A percentile compares a stretch with the other conserved stretches of the same genome.
Conservation (phyloP, 2,113 vertebrate genomes). For the Sakesphorus luctuosus region DNA sequence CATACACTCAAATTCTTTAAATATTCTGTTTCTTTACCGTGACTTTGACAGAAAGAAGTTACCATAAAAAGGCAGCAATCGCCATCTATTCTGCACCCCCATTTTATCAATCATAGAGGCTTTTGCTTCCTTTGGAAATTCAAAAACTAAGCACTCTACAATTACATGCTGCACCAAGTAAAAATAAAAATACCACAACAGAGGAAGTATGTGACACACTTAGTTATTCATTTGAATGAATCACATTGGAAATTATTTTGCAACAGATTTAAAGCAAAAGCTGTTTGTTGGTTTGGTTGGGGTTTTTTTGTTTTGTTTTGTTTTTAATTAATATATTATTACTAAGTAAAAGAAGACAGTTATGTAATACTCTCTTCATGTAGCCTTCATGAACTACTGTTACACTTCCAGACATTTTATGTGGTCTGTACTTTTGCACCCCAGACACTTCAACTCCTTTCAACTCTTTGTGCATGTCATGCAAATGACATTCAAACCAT, state of each 20-base stretch:
- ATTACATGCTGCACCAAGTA: background rate
- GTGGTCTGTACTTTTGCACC: background rate
- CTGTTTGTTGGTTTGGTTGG: background rate
- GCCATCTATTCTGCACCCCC: background rate
- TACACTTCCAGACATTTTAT: background rate
- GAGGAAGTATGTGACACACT: background rate
- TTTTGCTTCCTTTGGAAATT: constrained; percentile 16
- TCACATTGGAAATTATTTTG: background rate
- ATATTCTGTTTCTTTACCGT: background rate
- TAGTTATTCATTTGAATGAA: background rate
- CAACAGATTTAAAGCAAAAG: constrained; percentile 6
- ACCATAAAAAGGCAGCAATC: background rate
- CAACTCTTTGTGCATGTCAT: background rate
- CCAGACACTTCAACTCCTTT: background rate
- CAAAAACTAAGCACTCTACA: background rate
- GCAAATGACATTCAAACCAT: background rate
- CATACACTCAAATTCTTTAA: background rate
- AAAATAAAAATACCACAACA: constrained; percentile 20
- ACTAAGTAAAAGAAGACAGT: background rate
- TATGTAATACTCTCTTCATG: background rate
- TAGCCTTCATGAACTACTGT: background rate
- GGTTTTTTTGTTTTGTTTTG: background rate
- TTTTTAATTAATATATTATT: background rate
- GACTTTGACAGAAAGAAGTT: background rate
- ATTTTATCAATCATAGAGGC: background rate